These are phyloP conservation scores for Perccottus glenii DNA, from an alignment of 2,113 vertebrate species.

Conservation along the genomic window DNA sequence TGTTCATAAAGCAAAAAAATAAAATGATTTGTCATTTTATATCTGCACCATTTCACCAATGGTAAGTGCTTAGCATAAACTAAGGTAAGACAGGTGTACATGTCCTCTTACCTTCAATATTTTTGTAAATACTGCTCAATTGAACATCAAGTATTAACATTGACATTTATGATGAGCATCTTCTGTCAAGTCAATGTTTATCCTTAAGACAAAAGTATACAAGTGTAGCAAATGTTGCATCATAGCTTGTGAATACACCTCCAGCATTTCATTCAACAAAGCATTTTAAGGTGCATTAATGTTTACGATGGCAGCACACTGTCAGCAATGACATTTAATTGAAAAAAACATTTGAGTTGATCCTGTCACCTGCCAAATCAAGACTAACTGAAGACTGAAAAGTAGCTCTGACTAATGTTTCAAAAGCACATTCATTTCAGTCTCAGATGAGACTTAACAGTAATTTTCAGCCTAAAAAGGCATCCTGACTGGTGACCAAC, in stretches of 20 bases:
- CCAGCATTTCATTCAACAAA: constrained; percentile 19
- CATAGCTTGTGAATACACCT: constrained; percentile 8
- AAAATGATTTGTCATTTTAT: constrained; percentile 38
- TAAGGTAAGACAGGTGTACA: constrained; percentile 31
- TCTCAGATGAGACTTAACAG: constrained; percentile 71
- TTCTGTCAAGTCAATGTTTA: constrained; percentile 18
- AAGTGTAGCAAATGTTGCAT: constrained; percentile 8
- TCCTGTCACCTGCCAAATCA: constrained; percentile 8
- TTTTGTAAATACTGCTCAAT: too few species aligned
- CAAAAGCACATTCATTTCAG: constrained; percentile 64
- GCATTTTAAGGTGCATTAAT: background rate
- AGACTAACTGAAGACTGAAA: constrained; percentile 60
- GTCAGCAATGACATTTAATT: constrained; percentile 14
- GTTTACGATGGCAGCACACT: constrained; percentile 24
- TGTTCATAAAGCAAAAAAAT: constrained; percentile 44
- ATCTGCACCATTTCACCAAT: constrained; percentile 57
- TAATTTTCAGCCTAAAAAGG: constrained; percentile 63
- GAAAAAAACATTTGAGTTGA: constrained; percentile 19
- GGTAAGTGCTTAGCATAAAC: constrained; percentile 44
- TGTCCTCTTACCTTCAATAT: constrained; percentile 28
- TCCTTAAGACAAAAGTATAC: constrained; percentile 26
- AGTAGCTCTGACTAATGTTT: too few species aligned
- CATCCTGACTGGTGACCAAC: constrained; percentile 50
- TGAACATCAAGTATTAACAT: constrained; percentile 45
- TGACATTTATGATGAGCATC: constrained; percentile 19